Evolutionary conservation across 1,140 invertebrate species (phyloP).

Genomic region (Xylocopa sonorina): DNA sequence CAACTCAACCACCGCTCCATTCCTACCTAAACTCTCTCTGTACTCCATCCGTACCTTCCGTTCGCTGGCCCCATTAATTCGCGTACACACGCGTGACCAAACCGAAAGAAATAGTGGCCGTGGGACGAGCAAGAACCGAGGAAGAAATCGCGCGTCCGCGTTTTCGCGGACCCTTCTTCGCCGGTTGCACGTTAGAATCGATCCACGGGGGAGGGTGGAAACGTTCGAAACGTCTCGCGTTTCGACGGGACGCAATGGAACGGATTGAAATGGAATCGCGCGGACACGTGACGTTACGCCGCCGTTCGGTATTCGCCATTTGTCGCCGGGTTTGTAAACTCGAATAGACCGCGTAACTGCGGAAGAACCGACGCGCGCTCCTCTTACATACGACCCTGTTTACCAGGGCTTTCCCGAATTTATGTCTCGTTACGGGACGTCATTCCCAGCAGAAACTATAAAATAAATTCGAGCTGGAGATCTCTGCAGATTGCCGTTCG

Average conservation of each 20-base stretch:
- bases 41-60: slow-evolving; percentile 8
- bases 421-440: slow-evolving; percentile 80
- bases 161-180: too few species aligned
- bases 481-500: slow-evolving; percentile 72
- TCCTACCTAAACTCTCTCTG: slow-evolving; percentile 41
- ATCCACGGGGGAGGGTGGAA: too few species aligned
- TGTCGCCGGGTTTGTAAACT: slow-evolving; percentile 69
- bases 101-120: slow-evolving; percentile 20
- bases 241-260: not conserved
- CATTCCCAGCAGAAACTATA: slow-evolving; percentile 76
- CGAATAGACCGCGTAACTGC: slow-evolving; percentile 65
- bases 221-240: not conserved
- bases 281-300: not conserved
- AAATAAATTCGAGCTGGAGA: slow-evolving; percentile 77
- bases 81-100: slow-evolving; percentile 7
- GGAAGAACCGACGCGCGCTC: slow-evolving; percentile 66
- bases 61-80: slow-evolving; percentile 31
- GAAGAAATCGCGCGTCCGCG: too few species aligned
- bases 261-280: slow-evolving; percentile 13
- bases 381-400: slow-evolving; percentile 80
- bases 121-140: slow-evolving; percentile 7
- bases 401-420: slow-evolving; percentile 76
- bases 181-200: too few species aligned
- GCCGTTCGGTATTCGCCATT: slow-evolving; percentile 51
- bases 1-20: slow-evolving; percentile 31